Percentiles rank a stretch among this genome's conserved stretches.
Conservation (phyloP, 1,140 invertebrate species). For the Telenomus remus region DNA sequence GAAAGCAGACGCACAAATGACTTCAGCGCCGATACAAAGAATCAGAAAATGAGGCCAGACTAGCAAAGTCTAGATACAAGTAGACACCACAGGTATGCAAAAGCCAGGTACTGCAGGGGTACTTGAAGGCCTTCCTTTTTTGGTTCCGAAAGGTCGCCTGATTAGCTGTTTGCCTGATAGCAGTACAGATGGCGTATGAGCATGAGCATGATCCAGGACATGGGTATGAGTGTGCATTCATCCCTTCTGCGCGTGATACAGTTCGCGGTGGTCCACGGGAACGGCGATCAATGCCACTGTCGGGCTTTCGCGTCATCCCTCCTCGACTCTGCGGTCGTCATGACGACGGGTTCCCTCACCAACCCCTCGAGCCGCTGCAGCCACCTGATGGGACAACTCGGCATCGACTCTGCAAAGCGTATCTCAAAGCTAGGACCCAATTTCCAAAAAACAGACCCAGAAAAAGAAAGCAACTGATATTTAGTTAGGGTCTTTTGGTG, state of each 20-base stretch:
- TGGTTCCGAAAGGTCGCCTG: conserved; percentile 45
- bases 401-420: conserved; percentile 55
- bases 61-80: too few species aligned
- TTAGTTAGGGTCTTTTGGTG: too few species aligned
- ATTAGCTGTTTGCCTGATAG: conserved; percentile 47
- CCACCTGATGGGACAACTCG: conserved; percentile 62
- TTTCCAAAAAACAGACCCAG: too few species aligned
- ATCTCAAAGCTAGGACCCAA: too few species aligned
- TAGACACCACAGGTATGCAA: too few species aligned
- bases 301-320: conserved; percentile 63
- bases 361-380: conserved; percentile 48
- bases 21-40: too few species aligned
- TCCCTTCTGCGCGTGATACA: conserved; percentile 67
- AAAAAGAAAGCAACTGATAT: too few species aligned
- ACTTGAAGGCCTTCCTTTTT: too few species aligned
- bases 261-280: conserved; percentile 64
- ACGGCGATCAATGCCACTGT: conserved; percentile 74
- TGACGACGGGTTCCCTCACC: conserved; percentile 70
- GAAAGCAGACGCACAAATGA: too few species aligned
- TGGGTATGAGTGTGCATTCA: conserved; percentile 64
- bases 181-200: conserved; percentile 36
- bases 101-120: too few species aligned
- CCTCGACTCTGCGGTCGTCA: conserved; percentile 61
- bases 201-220: conserved; percentile 48
- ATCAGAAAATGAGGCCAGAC: too few species aligned